phyloP scores from a whole-genome alignment of 2,888 invertebrate genomes.

The Dynastes grantii region DNA sequence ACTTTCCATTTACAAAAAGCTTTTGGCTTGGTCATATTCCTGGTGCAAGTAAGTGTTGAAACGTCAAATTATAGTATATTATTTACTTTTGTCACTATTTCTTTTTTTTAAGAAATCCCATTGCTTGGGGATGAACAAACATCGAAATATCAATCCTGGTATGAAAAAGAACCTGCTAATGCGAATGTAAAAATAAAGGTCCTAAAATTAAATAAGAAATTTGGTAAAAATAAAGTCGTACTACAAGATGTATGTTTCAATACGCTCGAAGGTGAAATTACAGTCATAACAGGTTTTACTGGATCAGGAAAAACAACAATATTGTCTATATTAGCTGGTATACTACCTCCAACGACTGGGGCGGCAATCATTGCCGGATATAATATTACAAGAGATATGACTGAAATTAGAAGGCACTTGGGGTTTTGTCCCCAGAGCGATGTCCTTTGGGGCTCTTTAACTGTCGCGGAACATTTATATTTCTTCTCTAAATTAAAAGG shows the following conservation, averaged over 20 bases:
- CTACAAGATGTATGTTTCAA: slow-evolving; percentile 82
- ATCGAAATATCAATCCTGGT: slow-evolving; percentile 48
- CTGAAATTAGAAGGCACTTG: slow-evolving; percentile 78
- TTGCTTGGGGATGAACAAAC: too few species aligned
- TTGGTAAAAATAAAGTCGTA: slow-evolving; percentile 73
- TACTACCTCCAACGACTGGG: slow-evolving; percentile 79
- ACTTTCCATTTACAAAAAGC: slow-evolving; percentile 79
- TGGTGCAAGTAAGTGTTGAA: neutral
- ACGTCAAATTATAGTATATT: neutral
- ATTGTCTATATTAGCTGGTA: slow-evolving; percentile 92
- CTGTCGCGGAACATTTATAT: slow-evolving; percentile 86
- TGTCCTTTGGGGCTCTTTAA: slow-evolving; percentile 86
- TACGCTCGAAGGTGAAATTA: slow-evolving; percentile 92
- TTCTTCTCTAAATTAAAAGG: slow-evolving; percentile 87
- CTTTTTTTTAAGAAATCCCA: too few species aligned
- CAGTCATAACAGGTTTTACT: slow-evolving; percentile 85
- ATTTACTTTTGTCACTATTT: neutral
- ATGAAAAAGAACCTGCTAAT: slow-evolving; percentile 73
- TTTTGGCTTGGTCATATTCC: slow-evolving; percentile 67
- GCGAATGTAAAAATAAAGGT: slow-evolving; percentile 73
- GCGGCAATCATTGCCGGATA: slow-evolving; percentile 82
- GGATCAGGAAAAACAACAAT: slow-evolving; percentile 93
- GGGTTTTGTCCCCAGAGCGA: slow-evolving; percentile 92
- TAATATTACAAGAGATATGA: slow-evolving; percentile 78
- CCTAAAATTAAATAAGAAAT: slow-evolving; percentile 76